Base-by-base conservation (phyloP, 1,140 invertebrate genomes). In the Sminthurinus signatus region DNA sequence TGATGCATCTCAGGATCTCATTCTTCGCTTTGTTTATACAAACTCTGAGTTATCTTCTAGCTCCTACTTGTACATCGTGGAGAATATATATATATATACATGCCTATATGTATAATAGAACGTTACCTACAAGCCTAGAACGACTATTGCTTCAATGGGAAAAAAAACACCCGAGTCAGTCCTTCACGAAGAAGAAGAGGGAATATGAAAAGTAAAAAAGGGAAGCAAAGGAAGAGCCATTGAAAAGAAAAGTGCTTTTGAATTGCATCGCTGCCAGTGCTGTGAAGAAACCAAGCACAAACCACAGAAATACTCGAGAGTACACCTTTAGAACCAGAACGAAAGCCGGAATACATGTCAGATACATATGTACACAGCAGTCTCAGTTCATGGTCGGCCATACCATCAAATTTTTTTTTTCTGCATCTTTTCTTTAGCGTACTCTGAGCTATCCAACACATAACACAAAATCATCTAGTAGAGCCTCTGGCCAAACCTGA, bases 341-440 rank as follows among this genome's bases (percentile, higher is more conserved):
- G n/a, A n/a, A n/a, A n/a, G n/a, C 36, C 8, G 17, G 36, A 8
- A 10, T 39, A 39, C 36, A 39, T 10, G 36, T 8, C 8, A 17
- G 8, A 17, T 39, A 39, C 36, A 39, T 39, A 39, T 39, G 17
- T 17, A 5, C 23, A 14, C 8, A 14, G 46, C 21, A 5, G 5
- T 14, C 46, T 48, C 46, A 48, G 46, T 48, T 48, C 46, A 48
- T 48, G 46, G 46, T 48, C 46, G 46, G 46, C 23, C 46, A 23
- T 8, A 21, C 46, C 23, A 17, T 10, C 17, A 14, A 8, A 10
- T 48, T 48, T 48, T 48, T n/a, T n/a, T n/a, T n/a, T n/a, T n/a
- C n/a, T n/a, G n/a, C n/a, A n/a, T n/a, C n/a, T n/a, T n/a, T n/a
- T n/a, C n/a, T n/a, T n/a, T n/a, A n/a, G n/a, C n/a, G n/a, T n/a